Base-by-base conservation (phyloP, 2,113 vertebrate genomes). In the Corythornis vintsioides region DNA sequence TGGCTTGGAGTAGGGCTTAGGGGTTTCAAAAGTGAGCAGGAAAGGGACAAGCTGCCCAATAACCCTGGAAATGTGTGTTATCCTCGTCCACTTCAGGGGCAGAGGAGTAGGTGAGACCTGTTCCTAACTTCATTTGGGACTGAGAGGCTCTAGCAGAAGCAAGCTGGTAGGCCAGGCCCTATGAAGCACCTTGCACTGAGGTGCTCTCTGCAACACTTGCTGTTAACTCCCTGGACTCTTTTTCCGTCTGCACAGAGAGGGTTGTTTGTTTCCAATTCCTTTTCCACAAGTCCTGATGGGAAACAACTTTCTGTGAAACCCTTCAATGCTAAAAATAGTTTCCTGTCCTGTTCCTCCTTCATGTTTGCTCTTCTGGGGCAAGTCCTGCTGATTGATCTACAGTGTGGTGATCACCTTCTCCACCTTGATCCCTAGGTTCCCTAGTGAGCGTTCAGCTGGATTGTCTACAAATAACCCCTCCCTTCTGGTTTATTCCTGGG, bases 161-260 rank as follows among this genome's bases (percentile, higher is more conserved):
- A 50, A 25, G 31, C 0, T 22, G 50, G n/a, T 52, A 65, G 57
- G 31, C 10, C 25, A 18, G 77, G 43, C 6, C 5, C 59, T 9
- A 0, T 0, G 17, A 18, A 67, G 29, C 72, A 38, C 50, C 64
- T 19, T 14, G 45, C 3, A 0, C 0, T 13, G 43, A 10, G 20
- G 11, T 22, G 15, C 4, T 43, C 11, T 16, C 71, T 38, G 63
- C 82, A 74, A 48, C 35, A 11, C 15, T 24, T 15, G 33, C 40
- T 19, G 2, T 8, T 21, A 11, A 0, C 4, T n/a, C 15, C 17
- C 35, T 6, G 42, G 28, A 11, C 55, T 31, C 48, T 8, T 31
- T 69, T 66, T 76, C n/a, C 48, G 38, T 13, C 78, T 67, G 52
- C 55, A 10, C 71, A 82, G 19, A 26, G 24, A 4, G 10, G 25